phyloP scores from a whole-genome alignment of 1,140 invertebrate genomes.

The Drosophila jambulina region DNA sequence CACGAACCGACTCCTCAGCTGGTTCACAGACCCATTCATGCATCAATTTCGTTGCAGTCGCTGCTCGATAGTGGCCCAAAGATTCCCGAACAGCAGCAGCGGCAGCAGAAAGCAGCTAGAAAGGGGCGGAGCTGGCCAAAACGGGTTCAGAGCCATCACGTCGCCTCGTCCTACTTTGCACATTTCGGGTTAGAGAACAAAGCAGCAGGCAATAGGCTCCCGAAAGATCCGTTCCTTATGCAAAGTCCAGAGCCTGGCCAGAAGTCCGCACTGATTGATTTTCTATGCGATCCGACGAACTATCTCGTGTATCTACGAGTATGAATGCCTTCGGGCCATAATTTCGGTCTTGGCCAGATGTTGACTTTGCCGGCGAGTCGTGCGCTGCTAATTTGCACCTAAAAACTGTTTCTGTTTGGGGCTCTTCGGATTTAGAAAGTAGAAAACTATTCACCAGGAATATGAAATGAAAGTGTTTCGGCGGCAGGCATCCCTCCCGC shows the following conservation, averaged over 20 bases:
- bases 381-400: constrained; percentile 80
- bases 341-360: constrained; percentile 49
- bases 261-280: constrained; percentile 73
- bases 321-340: constrained; percentile 44
- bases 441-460: constrained; percentile 57
- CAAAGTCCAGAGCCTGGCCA: constrained; percentile 32
- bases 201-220: constrained; percentile 18
- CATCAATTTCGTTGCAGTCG: constrained; percentile 61
- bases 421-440: constrained; percentile 70
- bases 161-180: constrained; percentile 70
- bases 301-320: constrained; percentile 3
- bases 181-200: constrained; percentile 70
- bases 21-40: constrained; percentile 78
- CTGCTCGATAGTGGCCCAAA: constrained; percentile 61
- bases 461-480: constrained; percentile 74
- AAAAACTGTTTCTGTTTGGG: constrained; percentile 43
- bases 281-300: constrained; percentile 43
- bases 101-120: constrained; percentile 49
- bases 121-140: constrained; percentile 64
- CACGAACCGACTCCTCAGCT: constrained; percentile 76
- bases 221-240: constrained; percentile 31
- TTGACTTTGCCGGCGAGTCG: constrained; percentile 50
- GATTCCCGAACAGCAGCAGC: constrained; percentile 49
- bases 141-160: constrained; percentile 68
- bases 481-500: constrained; percentile 6